Percentiles rank a stretch among this genome's conserved stretches.
phyloP scores from a whole-genome alignment of 2,888 invertebrate genomes.

The Anarsia innoxiella region DNA sequence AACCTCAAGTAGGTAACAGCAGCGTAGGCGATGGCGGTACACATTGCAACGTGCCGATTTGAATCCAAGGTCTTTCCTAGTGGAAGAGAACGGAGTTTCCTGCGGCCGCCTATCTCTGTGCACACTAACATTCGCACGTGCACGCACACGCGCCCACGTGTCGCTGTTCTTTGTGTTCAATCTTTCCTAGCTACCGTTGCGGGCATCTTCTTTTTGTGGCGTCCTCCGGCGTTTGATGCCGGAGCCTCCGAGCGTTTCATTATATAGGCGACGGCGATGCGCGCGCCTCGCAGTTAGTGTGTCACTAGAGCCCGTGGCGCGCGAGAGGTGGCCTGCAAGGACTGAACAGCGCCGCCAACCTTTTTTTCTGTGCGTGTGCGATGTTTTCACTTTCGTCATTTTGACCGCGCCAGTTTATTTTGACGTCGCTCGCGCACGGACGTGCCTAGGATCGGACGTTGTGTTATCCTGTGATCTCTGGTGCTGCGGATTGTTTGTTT shows the following conservation, averaged over 20 bases:
- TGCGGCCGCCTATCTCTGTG: constrained; percentile 72
- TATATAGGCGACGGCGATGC: constrained; percentile 71
- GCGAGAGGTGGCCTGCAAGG: constrained; percentile 73
- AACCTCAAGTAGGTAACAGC: constrained; percentile 62
- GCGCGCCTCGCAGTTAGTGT: constrained; percentile 70
- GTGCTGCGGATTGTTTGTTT: constrained; percentile 66
- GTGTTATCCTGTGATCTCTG: constrained; percentile 69
- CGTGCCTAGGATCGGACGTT: constrained; percentile 66
- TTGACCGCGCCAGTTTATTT: constrained; percentile 74
- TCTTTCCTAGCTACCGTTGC: constrained; percentile 69
- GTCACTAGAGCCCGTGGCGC: constrained; percentile 71
- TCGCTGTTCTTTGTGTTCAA: constrained; percentile 66
- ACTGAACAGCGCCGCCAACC: constrained; percentile 63
- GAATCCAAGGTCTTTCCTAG: constrained; percentile 76
- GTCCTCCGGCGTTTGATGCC: constrained; percentile 63
- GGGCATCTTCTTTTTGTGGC: constrained; percentile 71
- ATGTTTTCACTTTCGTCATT: constrained; percentile 76
- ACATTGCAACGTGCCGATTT: constrained; percentile 74
- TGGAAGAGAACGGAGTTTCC: constrained; percentile 77
- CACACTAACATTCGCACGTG: constrained; percentile 63
- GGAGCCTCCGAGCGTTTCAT: constrained; percentile 61
- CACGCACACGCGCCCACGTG: constrained; percentile 68
- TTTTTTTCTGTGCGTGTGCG: constrained; percentile 74
- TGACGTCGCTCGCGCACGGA: constrained; percentile 73
- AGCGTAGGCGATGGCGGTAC: constrained; percentile 72